Percentiles rank a stretch among this genome's conserved stretches.
Conservation (phyloP, 2,888 invertebrate genomes). For the Atherix ibis region DNA sequence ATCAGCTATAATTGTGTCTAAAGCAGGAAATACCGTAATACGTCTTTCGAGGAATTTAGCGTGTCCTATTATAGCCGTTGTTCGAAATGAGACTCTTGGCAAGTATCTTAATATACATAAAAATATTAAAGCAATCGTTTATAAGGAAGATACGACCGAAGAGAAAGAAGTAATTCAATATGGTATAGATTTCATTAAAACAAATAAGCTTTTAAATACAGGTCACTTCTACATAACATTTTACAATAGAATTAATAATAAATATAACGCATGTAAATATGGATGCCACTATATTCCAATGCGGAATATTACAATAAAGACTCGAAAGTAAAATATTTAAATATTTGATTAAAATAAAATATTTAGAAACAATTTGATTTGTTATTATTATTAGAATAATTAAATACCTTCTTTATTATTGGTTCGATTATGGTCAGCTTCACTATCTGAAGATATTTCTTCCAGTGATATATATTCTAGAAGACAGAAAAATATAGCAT, state of each 20-base stretch:
- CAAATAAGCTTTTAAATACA: conserved; percentile 15
- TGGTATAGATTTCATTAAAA: too few relatives aligned
- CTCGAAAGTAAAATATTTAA: not conserved
- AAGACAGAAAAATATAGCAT: conserved; percentile 3
- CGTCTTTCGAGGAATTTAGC: too few relatives aligned
- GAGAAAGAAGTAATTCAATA: too few relatives aligned
- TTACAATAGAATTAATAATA: conserved; percentile 5
- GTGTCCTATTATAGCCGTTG: conserved; percentile 25
- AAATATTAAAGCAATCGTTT: conserved; percentile 22
- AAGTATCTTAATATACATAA: conserved; percentile 19
- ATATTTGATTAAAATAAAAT: not conserved
- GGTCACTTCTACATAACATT: conserved; percentile 24
- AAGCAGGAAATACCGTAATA: too few relatives aligned
- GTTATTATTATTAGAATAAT: conserved; percentile 1
- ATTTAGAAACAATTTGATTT: conserved; percentile 3
- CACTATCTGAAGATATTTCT: conserved; percentile 39
- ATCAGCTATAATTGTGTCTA: too few relatives aligned
- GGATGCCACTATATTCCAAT: conserved; percentile 22
- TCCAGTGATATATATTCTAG: conserved; percentile 44
- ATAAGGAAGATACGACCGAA: conserved; percentile 14
- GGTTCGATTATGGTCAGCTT: conserved; percentile 16
- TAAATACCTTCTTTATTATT: too few relatives aligned
- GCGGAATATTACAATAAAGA: not conserved
- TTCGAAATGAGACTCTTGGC: conserved; percentile 6
- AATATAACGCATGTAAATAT: conserved; percentile 14